Evolutionary conservation across 2,888 invertebrate genomes (phyloP), one percentile per base, ranked within the genome.

Genomic region (Mongoloraphidia duomilia): DNA sequence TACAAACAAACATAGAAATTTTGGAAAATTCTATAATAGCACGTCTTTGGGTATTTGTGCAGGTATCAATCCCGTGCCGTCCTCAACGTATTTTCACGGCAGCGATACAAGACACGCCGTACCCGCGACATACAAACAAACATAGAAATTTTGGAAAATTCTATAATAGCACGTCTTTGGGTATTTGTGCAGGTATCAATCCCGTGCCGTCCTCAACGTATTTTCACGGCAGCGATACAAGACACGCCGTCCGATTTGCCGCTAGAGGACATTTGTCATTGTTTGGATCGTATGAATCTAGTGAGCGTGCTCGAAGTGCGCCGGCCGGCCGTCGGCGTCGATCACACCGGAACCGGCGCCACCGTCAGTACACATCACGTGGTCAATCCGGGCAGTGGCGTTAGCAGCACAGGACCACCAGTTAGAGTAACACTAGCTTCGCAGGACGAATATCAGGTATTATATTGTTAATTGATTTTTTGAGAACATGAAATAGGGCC

Each of bases 61-160:
- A 83, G 83, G 79, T 84, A 55, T 80, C 85, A 38, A 87, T 89
- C 59, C 88, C 88, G 5, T 89, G 89, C 64, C 75, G 89, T 58
- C 89, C 89, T 1, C 85, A 87, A 62, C 87, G 86, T 70, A 88
- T 86, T n/a, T 89, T 87, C 64, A 86, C 85, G 8, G 73, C 88
- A 54, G 81, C 84, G 65, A 86, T 87, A 43, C 76, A 85, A 60
- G 89, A 89, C 63, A 81, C 89, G 45, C 89, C 89, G 0, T n/a
- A n/a, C n/a, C n/a, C n/a, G n/a, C n/a, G n/a, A n/a, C n/a, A n/a
- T n/a, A n/a, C n/a, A n/a, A n/a, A n/a, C n/a, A n/a, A n/a, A n/a
- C n/a, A n/a, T n/a, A n/a, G n/a, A n/a, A n/a, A n/a, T n/a, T n/a
- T n/a, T n/a, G n/a, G n/a, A n/a, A n/a, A 26, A 26, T 26, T 26